phyloP scores from a whole-genome alignment of 2,888 invertebrate genomes.

The Clistopyga incitator region DNA sequence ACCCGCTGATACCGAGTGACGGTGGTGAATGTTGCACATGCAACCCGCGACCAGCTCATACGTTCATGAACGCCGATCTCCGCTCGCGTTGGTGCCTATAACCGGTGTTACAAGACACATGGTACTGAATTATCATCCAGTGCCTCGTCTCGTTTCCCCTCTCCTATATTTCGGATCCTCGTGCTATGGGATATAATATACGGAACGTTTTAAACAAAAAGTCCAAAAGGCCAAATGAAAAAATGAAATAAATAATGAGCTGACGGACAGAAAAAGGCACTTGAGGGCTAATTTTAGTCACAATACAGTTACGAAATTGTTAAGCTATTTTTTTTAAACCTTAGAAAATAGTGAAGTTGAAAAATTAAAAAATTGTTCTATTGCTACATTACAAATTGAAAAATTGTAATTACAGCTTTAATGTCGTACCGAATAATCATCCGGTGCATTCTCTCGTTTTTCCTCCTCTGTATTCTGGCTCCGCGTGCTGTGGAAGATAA shows the following conservation, averaged over 20 bases:
- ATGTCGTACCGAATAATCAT: background rate
- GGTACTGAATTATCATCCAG: constrained; percentile 18
- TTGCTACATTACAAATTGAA: too few species aligned
- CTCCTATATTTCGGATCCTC: background rate
- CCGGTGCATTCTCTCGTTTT: background rate
- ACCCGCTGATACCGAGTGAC: constrained; percentile 35
- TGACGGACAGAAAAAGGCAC: constrained; percentile 21
- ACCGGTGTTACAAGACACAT: constrained; percentile 29
- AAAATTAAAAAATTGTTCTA: too few species aligned
- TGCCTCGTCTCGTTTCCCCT: background rate
- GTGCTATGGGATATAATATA: background rate
- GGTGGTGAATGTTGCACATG: constrained; percentile 39
- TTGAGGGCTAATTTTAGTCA: too few species aligned
- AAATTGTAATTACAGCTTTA: too few species aligned
- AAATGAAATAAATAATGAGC: too few species aligned
- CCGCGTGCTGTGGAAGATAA: constrained; percentile 2
- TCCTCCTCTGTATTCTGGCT: background rate
- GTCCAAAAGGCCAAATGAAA: background rate
- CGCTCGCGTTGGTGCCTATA: constrained; percentile 13
- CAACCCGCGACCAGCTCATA: constrained; percentile 12
- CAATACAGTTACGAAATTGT: too few species aligned
- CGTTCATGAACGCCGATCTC: constrained; percentile 23
- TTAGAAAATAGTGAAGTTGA: too few species aligned
- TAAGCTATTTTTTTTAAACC: too few species aligned
- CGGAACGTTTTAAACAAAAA: background rate